Evolutionary conservation across 2,888 invertebrate species (phyloP).

Genomic region (Julus scanicus): DNA sequence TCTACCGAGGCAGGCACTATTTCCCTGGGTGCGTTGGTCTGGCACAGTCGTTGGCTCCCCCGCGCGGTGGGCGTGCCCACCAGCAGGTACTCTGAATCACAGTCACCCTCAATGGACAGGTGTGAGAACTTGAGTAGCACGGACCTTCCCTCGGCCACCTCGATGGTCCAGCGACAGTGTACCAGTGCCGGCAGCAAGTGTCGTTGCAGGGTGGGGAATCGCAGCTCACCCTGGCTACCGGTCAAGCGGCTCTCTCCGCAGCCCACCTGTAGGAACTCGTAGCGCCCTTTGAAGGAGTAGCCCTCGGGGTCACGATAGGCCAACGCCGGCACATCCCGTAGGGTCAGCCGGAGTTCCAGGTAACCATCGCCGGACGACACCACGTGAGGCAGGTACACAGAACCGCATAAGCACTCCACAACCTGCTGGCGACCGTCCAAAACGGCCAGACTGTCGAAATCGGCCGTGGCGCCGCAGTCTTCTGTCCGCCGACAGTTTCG

Average conservation of each 20-base stretch:
- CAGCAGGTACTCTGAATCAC: constrained; percentile 51
- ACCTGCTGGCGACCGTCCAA: constrained; percentile 31
- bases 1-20: background rate
- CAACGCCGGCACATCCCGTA: constrained; percentile 55
- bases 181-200: constrained; percentile 46
- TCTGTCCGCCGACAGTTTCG: constrained; percentile 10
- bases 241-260: constrained; percentile 56
- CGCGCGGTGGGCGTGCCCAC: constrained; percentile 9
- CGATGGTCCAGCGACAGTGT: constrained; percentile 58
- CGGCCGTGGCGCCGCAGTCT: constrained; percentile 28
- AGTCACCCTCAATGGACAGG: constrained; percentile 54
- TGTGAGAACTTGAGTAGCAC: constrained; percentile 57
- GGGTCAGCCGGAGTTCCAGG: constrained; percentile 50
- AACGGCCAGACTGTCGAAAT: constrained; percentile 54
- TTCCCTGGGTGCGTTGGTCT: background rate
- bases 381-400: constrained; percentile 51
- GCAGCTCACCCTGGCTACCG: constrained; percentile 55
- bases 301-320: constrained; percentile 56
- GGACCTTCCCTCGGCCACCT: background rate
- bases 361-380: constrained; percentile 52
- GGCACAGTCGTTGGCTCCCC: constrained; percentile 56
- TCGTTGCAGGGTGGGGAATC: constrained; percentile 51
- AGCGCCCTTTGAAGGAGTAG: constrained; percentile 57
- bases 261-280: constrained; percentile 58
- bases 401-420: constrained; percentile 57